Base-by-base conservation (phyloP, 2,888 invertebrate genomes). In the Caenorhabditis macrosperma region DNA sequence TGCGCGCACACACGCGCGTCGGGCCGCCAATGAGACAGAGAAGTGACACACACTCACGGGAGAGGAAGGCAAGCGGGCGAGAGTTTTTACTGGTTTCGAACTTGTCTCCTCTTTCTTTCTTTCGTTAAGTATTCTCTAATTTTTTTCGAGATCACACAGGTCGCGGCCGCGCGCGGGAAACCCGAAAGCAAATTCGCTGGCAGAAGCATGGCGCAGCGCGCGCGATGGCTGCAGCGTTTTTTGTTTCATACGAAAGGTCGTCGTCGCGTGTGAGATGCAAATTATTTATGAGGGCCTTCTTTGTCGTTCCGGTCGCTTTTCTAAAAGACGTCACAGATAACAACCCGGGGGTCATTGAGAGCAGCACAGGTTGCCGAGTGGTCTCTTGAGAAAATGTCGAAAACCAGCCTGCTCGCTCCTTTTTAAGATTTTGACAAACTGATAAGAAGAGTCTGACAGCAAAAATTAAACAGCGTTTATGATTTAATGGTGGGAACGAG, bases 41-140 rank as follows among this genome's bases (percentile, higher is more conserved):
- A 66, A 55, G 24, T 26, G 38, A 55, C 54, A 28, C 26, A 69
- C 35, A 15, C 59, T 22, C 38, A 59, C 50, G 48, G 50, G 35
- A 60, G 48, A 55, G 52, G 28, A 52, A 50, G 4, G 10, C 20
- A 28, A 52, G 52, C 15, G 6, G 46, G 41, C 41, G 35, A 28
- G 66, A 64, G 64, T 54, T 66, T 38, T 50, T 69, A 69, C 69
- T 69, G 60, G 69, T 69, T 69, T 61, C 54, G 52, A 69, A 69
- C 60, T 69, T 69, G 48, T 44, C 41, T 33, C 54, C 24, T 48
- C 30, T 24, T n/a, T 50, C 26, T 59, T 38, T 57, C 26, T 59
- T 59, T 44, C 22, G n/a, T n/a, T n/a, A n/a, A n/a, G n/a, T 10
- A 2, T 38, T 38, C 12, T 28, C 54, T 41, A 6, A 52, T 59